A percentile compares a stretch with the other conserved stretches of the same genome.
phyloP scores from a whole-genome alignment of 2,888 invertebrate genomes.

The Tiphia femorata region DNA sequence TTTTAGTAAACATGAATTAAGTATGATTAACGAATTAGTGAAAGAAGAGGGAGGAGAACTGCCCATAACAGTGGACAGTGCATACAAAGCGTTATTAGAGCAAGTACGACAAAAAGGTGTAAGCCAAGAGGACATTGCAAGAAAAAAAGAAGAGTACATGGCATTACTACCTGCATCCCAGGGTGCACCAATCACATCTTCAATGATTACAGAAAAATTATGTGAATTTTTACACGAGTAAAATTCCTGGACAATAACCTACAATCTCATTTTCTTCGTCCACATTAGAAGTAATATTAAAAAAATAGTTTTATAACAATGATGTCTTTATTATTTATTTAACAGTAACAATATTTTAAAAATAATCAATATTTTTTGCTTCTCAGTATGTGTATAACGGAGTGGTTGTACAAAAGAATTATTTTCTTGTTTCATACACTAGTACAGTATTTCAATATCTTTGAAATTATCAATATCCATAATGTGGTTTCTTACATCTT shows the following conservation, averaged over 20 bases:
- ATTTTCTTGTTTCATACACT: no score
- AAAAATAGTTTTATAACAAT: background rate
- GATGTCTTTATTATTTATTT: background rate
- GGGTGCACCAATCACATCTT: background rate
- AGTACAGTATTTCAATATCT: background rate
- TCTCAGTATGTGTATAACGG: no score
- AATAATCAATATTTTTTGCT: background rate
- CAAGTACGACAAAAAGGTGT: slow-evolving; percentile 25
- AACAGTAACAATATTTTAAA: background rate
- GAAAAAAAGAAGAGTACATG: background rate
- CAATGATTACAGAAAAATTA: background rate
- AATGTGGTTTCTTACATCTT: slow-evolving; percentile 75
- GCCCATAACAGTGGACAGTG: slow-evolving; percentile 21
- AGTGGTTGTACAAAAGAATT: no score
- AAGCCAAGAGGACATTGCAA: slow-evolving; percentile 15
- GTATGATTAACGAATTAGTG: slow-evolving; percentile 40
- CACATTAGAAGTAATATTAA: slow-evolving; percentile 2
- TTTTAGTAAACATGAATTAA: slow-evolving; percentile 50
- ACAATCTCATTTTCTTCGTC: background rate
- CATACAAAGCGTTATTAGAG: slow-evolving; percentile 33
- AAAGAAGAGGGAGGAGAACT: slow-evolving; percentile 41
- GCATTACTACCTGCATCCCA: background rate
- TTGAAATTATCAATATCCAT: background rate
- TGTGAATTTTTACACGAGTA: background rate
- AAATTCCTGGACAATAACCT: background rate